phyloP scores from a whole-genome alignment of 2,113 vertebrate genomes.

The Myrmecobius fasciatus region DNA sequence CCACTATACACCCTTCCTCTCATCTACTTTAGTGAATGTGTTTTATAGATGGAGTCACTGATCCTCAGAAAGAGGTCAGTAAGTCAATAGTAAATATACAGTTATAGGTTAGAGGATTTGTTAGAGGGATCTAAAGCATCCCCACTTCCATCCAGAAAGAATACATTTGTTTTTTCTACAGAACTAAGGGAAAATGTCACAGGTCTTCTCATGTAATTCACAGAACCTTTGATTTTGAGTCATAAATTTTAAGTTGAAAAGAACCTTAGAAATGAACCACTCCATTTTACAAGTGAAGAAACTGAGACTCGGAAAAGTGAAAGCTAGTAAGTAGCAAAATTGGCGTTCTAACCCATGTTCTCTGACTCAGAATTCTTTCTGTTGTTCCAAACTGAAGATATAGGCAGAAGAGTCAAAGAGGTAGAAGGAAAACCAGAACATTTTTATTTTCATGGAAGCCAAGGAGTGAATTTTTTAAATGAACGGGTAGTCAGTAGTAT shows the following conservation, averaged over 20 bases:
- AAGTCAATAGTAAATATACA: neutral
- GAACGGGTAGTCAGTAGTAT: neutral
- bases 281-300: neutral
- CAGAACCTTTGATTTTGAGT: neutral
- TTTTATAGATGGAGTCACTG: neutral
- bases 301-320: neutral
- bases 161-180: neutral
- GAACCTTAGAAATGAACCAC: neutral
- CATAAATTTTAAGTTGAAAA: neutral
- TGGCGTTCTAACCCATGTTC: neutral
- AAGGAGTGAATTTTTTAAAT: neutral
- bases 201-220: neutral
- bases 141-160: neutral
- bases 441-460: neutral
- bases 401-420: neutral
- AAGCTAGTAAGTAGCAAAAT: neutral
- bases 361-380: neutral
- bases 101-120: neutral
- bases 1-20: neutral
- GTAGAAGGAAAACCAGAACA: neutral
- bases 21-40: neutral
- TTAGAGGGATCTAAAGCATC: neutral
- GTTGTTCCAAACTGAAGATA: neutral
- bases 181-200: neutral
- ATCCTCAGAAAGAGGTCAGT: neutral